Percentiles rank a stretch among this genome's conserved stretches.
Conservation (phyloP, 2,797 vertebrate genomes). For the Chaunax sp. region DNA sequence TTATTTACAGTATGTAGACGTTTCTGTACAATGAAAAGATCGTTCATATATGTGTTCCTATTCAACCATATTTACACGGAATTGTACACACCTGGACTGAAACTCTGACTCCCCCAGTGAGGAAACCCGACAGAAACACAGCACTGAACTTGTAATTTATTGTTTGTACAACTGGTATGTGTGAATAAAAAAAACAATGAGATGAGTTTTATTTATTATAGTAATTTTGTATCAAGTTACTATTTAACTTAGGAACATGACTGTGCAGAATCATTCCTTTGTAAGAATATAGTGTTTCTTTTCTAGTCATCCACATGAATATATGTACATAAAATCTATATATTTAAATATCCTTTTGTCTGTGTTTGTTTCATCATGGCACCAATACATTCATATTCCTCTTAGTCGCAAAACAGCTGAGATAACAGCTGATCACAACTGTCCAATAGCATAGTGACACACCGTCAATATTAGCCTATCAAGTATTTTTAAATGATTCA, state of each 20-base stretch:
- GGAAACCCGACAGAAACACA: constrained; percentile 74
- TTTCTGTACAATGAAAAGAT: constrained; percentile 60
- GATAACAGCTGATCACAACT: too few relatives aligned
- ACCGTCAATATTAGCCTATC: too few relatives aligned
- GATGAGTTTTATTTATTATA: constrained; percentile 96
- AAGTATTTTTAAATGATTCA: too few relatives aligned
- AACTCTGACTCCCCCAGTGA: constrained; percentile 56
- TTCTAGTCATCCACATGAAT: constrained; percentile 82
- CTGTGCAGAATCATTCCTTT: constrained; percentile 91
- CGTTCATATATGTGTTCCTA: constrained; percentile 55
- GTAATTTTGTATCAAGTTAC: constrained; percentile 86
- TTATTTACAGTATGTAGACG: constrained; percentile 52
- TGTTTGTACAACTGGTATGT: constrained; percentile 97
- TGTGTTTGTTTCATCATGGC: constrained; percentile 36
- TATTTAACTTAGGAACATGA: constrained; percentile 93
- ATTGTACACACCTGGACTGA: constrained; percentile 35
- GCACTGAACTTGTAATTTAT: constrained; percentile 99
- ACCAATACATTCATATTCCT: background rate
- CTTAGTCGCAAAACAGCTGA: too few relatives aligned
- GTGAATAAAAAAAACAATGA: constrained; percentile 82
- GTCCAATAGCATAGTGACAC: too few relatives aligned
- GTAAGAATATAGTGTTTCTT: constrained; percentile 86
- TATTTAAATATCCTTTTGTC: constrained; percentile 78
- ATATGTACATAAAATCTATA: constrained; percentile 87
- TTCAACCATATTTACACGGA: constrained; percentile 54